Conservation (phyloP, 2,888 invertebrate species). For the Phanerotoma sp. region DNA sequence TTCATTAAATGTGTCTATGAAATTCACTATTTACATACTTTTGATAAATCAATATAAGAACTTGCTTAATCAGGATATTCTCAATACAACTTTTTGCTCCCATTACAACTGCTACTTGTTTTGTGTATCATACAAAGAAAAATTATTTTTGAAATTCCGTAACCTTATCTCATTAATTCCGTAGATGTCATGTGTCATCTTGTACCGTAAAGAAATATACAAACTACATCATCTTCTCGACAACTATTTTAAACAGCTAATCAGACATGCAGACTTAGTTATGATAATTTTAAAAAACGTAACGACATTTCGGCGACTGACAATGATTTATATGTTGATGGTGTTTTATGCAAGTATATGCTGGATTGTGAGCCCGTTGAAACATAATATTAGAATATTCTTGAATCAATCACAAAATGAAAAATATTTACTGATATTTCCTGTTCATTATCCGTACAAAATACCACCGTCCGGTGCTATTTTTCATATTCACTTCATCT, state of each 20-base stretch:
- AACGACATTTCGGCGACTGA: neutral
- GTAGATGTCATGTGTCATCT: conserved; percentile 5
- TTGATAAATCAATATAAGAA: too few relatives aligned
- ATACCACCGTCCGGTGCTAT: conserved; percentile 1
- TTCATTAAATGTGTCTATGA: too few relatives aligned
- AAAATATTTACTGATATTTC: conserved; percentile 24
- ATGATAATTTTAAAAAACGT: neutral
- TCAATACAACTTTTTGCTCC: too few relatives aligned
- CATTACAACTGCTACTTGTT: too few relatives aligned
- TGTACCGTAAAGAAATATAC: conserved; percentile 9
- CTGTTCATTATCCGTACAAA: conserved; percentile 32
- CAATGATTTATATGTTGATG: neutral
- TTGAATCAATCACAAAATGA: conserved; percentile 6
- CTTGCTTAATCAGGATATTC: too few relatives aligned
- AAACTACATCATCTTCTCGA: conserved; percentile 10
- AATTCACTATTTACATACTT: too few relatives aligned
- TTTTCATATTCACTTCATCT: too few relatives aligned
- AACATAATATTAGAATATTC: conserved; percentile 9
- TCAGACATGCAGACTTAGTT: neutral
- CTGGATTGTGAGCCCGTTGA: conserved; percentile 6
- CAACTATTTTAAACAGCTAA: conserved; percentile 7
- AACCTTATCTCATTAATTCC: too few relatives aligned
- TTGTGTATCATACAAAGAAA: too few relatives aligned
- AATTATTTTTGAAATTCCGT: too few relatives aligned
- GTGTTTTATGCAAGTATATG: neutral